phyloP scores from a whole-genome alignment of 30 jellyfish, hydroid and myxozoan species.

The Pelagia noctiluca region DNA sequence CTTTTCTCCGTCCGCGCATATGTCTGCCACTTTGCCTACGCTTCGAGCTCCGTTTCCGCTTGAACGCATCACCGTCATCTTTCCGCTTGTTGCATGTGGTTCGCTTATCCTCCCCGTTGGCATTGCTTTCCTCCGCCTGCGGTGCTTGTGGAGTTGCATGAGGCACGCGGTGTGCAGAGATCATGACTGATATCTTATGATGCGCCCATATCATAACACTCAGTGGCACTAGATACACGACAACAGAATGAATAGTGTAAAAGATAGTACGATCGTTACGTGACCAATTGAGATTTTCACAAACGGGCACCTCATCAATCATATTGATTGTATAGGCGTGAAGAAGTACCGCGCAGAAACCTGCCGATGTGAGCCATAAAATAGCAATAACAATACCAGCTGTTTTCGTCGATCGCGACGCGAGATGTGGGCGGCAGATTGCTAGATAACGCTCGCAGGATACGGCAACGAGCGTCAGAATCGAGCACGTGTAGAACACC shows the following conservation, averaged over 20 bases:
- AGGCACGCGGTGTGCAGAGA: slow-evolving; percentile 61
- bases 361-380: slow-evolving; percentile 72
- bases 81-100: not conserved
- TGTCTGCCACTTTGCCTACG: slow-evolving; percentile 31
- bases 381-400: slow-evolving; percentile 27
- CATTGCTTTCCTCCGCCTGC: slow-evolving; percentile 24
- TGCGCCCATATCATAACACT: slow-evolving; percentile 89
- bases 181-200: slow-evolving; percentile 60
- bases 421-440: slow-evolving; percentile 84
- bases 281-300: slow-evolving; percentile 89
- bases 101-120: not conserved
- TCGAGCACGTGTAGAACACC: slow-evolving; percentile 85
- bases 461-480: slow-evolving; percentile 85
- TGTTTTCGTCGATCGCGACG: slow-evolving; percentile 60
- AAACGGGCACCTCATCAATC: slow-evolving; percentile 40
- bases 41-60: slow-evolving; percentile 24
- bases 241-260: slow-evolving; percentile 76
- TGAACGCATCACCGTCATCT: not conserved
- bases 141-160: slow-evolving; percentile 19
- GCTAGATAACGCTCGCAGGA: slow-evolving; percentile 87
- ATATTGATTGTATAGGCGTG: slow-evolving; percentile 76
- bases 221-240: slow-evolving; percentile 82
- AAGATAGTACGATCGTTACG: slow-evolving; percentile 50
- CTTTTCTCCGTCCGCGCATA: slow-evolving; percentile 64
- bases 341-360: slow-evolving; percentile 77